phyloP scores from a whole-genome alignment of 2,797 vertebrate species.

The Phalloptychus januarius region DNA sequence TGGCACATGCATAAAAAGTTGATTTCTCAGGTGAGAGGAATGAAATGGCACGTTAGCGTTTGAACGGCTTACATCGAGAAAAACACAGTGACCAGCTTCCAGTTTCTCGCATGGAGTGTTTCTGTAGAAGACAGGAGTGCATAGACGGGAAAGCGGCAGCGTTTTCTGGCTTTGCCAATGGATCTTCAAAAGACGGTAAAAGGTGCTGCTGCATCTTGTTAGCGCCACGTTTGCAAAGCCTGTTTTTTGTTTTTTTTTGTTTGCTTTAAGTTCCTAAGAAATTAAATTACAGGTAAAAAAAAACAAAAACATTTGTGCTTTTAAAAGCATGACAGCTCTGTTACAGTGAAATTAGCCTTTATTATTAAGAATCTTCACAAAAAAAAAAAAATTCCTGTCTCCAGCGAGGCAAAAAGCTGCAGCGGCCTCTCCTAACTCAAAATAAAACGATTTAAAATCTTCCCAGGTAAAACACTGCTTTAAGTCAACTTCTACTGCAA shows the following conservation, averaged over 20 bases:
- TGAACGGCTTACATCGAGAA: not conserved
- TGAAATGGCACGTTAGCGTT: not conserved
- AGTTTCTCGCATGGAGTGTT: slow-evolving; percentile 27
- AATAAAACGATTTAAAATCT: slow-evolving; percentile 51
- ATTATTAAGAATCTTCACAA: slow-evolving; percentile 26
- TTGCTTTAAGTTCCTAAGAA: slow-evolving; percentile 21
- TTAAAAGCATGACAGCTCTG: slow-evolving; percentile 12
- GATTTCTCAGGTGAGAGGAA: not conserved
- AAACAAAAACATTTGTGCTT: slow-evolving; percentile 17
- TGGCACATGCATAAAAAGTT: not conserved
- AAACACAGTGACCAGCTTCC: slow-evolving; percentile 21
- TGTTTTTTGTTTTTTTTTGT: slow-evolving; percentile 3
- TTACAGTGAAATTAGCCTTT: slow-evolving; percentile 38
- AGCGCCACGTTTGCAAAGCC: not conserved
- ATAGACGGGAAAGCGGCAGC: slow-evolving; percentile 25
- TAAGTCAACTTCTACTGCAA: slow-evolving; percentile 3
- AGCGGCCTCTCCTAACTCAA: not conserved
- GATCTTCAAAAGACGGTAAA: slow-evolving; percentile 4
- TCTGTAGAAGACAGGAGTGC: slow-evolving; percentile 39
- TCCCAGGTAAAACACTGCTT: slow-evolving; percentile 49
- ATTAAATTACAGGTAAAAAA: not conserved
- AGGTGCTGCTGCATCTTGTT: slow-evolving; percentile 12
- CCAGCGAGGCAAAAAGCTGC: not conserved
- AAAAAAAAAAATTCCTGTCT: slow-evolving; percentile 5
- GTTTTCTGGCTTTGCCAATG: slow-evolving; percentile 9